Evolutionary conservation across 1,140 invertebrate species (phyloP), one percentile per base, ranked within the genome.

Genomic region (Drosophila tani): DNA sequence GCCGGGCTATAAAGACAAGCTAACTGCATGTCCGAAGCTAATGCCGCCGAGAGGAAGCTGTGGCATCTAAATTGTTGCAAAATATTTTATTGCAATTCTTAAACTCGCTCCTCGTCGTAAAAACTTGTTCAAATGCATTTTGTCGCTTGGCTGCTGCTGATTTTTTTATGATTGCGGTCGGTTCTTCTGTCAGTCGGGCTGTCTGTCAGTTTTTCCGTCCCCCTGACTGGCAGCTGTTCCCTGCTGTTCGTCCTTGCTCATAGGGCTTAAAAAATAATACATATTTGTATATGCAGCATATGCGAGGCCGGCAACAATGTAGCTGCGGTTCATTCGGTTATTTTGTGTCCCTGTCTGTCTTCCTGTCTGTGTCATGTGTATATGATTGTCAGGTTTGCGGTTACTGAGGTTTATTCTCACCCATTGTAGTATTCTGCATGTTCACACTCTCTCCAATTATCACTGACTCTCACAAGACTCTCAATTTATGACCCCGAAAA

Each of bases 1-100:
- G 47, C 68, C 68, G 45, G 63, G 67, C 58, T 21, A 84, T 85
- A 84, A 84, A 84, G 82, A 66, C 51, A 64, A 64, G 40, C 69
- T 71, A 85, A 81, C 81, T 77, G 77, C 81, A 66, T 85, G 82
- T 81, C 82, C 67, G 53, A 71, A 21, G 70, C 70, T 74, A 74
- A 74, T 74, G 70, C 68, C 68, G 40, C 21, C 46, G 35, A 68
- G 67, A 47, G 68, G 67, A 74, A 74, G 29, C 55, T 73, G 70
- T 71, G 83, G 70, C 83, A 79, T 82, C 82, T 86, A 86, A 86
- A 86, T 86, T 86, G 82, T 86, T 86, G 82, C 82, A 86, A 82
- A 74, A 74, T 86, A 81, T 86, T 86, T 86, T 79, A 86, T 86
- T 82, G 82, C 82, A 79, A 73, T 86, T 70, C 82, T 86, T 82